Evolutionary conservation across 2,113 vertebrate species (phyloP), one percentile per base, ranked within the genome.

Genomic region (Oryzias celebensis): DNA sequence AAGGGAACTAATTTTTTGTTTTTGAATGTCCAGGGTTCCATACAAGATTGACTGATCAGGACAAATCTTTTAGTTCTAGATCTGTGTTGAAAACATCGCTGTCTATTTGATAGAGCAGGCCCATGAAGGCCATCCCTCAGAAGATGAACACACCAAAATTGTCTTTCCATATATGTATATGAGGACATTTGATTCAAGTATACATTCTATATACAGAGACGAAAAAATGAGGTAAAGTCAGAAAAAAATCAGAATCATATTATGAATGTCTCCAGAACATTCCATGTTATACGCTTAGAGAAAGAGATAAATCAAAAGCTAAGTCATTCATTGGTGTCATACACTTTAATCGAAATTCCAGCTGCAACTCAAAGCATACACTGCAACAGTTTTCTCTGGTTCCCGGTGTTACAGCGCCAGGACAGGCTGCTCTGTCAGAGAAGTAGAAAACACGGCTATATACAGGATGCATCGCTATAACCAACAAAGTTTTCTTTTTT

Each of bases 241-340:
- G 47, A 77, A 71, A 78, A 57, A 75, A 68, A 62, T 48, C 77
- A 64, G 52, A 44, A 75, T 71, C 73, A 81, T 73, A 80, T 87
- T 77, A 75, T 89, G 57, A 75, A 70, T 82, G 78, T 54, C 85
- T 81, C 59, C 26, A 73, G 73, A 69, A 55, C 64, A 67, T 79
- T 68, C 85, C 67, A 69, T 85, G 81, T 75, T 80, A 73, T 76
- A 76, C 36, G 52, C 46, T 78, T 68, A 80, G 76, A 52, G 66
- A 77, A 58, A 77, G 76, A 85, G 62, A 74, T 61, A 84, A 73
- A 81, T 55, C 12, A 67, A 82, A 81, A 81, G 73, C 68, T 70
- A 65, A 81, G 82, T 89, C 90, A 91, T 90, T 92, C 91, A 89
- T 89, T 87, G 87, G 83, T 85, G 85, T 91, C 88, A 79, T 83